These are phyloP conservation scores for Neosalanx taihuensis DNA, from an alignment of 2,797 vertebrate species.

Conservation along the genomic window DNA sequence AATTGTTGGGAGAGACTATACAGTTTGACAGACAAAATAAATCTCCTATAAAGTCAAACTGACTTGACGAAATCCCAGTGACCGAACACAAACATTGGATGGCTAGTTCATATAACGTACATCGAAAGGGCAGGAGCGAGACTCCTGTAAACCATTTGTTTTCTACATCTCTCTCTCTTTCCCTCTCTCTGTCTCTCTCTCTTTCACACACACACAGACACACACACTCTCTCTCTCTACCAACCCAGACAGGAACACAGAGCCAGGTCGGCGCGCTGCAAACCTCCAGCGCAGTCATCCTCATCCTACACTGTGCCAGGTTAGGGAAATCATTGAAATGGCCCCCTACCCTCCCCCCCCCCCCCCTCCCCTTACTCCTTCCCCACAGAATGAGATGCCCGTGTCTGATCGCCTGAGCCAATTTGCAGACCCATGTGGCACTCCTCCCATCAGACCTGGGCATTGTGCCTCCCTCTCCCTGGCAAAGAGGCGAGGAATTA, in stretches of 20 bases:
- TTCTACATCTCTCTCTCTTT: conserved; percentile 46
- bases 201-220: no score
- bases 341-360: conserved; percentile 52
- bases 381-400: conserved; percentile 75
- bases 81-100: conserved; percentile 25
- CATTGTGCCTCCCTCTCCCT: conserved; percentile 76
- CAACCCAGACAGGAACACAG: conserved; percentile 70
- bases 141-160: conserved; percentile 60
- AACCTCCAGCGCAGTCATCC: conserved; percentile 74
- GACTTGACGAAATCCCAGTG: conserved; percentile 10
- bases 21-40: conserved; percentile 36
- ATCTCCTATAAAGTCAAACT: not conserved
- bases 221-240: conserved; percentile 36
- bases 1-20: conserved; percentile 49
- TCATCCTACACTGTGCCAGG: conserved; percentile 71
- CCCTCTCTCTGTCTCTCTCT: conserved; percentile 5
- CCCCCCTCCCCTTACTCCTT: conserved; percentile 60
- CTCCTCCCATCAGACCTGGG: conserved; percentile 78
- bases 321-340: conserved; percentile 74
- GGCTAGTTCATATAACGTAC: conserved; percentile 54
- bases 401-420: conserved; percentile 79
- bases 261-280: conserved; percentile 68
- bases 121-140: conserved; percentile 52
- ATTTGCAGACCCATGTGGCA: conserved; percentile 81
- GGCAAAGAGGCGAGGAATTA: conserved; percentile 78